These are phyloP conservation scores for Scaptodrosophila latifasciaeformis DNA, from an alignment of 2,888 invertebrate genomes.

Conservation along the genomic window DNA sequence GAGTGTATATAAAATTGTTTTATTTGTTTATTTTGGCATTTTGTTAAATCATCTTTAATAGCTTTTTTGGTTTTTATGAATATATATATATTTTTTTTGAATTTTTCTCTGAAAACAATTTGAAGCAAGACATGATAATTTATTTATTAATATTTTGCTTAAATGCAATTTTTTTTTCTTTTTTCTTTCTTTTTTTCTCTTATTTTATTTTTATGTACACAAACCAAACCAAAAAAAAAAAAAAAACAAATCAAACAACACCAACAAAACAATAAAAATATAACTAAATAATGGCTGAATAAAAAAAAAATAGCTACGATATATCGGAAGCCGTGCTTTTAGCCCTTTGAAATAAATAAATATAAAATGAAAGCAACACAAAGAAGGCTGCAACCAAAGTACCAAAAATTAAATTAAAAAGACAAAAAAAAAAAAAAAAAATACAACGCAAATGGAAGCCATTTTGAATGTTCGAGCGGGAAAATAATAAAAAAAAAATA, in stretches of 20 bases:
- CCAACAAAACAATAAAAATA: constrained; percentile 21
- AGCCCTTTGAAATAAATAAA: constrained; percentile 71
- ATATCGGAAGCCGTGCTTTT: constrained; percentile 74
- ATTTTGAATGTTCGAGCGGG: constrained; percentile 35
- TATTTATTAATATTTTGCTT: constrained; percentile 35
- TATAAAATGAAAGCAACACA: no score
- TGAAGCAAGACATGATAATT: constrained; percentile 20
- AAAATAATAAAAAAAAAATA: constrained; percentile 7
- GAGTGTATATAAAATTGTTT: constrained; percentile 2
- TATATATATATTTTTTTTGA: no score
- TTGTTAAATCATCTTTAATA: no score
- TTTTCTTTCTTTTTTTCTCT: constrained; percentile 57
- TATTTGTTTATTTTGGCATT: no score
- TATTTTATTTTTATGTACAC: constrained; percentile 63
- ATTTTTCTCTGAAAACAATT: no score
- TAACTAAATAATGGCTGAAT: constrained; percentile 26
- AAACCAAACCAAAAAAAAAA: constrained; percentile 45
- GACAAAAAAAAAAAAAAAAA: constrained; percentile 15
- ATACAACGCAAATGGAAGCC: constrained; percentile 62
- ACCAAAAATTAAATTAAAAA: constrained; percentile 38
- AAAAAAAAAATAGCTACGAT: constrained; percentile 69
- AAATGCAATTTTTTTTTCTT: constrained; percentile 61
- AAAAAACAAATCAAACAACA: constrained; percentile 18
- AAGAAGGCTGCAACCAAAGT: constrained; percentile 49
- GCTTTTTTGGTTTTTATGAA: constrained; percentile 34